Conservation (phyloP, 2,113 vertebrate species). For the Oxyruncus cristatus region DNA sequence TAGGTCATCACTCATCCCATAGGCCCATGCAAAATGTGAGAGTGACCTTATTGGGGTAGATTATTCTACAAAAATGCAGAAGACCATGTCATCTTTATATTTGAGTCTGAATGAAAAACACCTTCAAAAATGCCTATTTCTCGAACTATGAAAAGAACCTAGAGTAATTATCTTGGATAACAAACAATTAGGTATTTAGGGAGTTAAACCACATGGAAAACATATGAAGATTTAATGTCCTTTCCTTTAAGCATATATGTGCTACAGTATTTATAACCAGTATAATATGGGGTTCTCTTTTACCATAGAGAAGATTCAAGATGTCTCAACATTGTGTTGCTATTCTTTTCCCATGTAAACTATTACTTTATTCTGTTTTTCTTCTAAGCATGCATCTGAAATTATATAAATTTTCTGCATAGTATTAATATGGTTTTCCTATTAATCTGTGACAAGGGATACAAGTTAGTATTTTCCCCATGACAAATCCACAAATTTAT, state of each 20-base stretch:
- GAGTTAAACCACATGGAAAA: neutral
- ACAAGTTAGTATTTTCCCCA: conserved; percentile 28
- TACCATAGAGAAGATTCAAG: neutral
- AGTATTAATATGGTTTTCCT: neutral
- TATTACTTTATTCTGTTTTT: neutral
- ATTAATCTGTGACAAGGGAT: conserved; percentile 16
- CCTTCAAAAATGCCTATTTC: neutral
- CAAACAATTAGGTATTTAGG: neutral
- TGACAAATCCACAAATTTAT: conserved; percentile 27
- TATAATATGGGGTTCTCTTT: neutral
- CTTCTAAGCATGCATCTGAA: neutral
- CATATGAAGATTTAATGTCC: neutral
- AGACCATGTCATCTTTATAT: neutral
- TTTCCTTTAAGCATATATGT: neutral
- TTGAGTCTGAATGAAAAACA: neutral
- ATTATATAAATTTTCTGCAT: neutral
- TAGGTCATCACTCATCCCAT: neutral
- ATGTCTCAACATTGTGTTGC: neutral
- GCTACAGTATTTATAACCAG: neutral
- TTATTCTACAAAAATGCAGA: neutral
- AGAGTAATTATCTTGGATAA: neutral
- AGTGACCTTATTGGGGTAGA: neutral
- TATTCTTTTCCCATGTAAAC: neutral
- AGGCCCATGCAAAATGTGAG: neutral
- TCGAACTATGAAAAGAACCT: neutral